phyloP scores from a whole-genome alignment of 2,888 invertebrate species.

The Pandemis heparana region DNA sequence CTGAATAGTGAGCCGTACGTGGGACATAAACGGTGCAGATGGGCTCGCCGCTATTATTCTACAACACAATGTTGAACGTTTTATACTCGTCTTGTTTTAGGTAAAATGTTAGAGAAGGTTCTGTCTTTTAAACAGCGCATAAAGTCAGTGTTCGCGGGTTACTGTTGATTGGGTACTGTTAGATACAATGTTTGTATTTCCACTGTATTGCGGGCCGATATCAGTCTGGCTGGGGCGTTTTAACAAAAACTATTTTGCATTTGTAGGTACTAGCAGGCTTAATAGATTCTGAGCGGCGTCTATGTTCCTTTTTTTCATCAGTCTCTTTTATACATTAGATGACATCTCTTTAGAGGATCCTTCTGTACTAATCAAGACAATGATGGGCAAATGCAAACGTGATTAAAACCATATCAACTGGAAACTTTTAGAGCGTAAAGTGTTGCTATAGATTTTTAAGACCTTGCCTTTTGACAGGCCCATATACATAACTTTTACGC shows the following conservation, averaged over 20 bases:
- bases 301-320: too few species aligned
- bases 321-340: too few species aligned
- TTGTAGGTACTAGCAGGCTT: not conserved
- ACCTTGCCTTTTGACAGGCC: too few species aligned
- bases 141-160: conserved; percentile 28
- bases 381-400: too few species aligned
- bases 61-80: conserved; percentile 67
- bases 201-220: not conserved
- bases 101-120: conserved; percentile 27
- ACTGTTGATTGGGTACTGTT: conserved; percentile 36
- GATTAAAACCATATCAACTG: too few species aligned
- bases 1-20: conserved; percentile 76
- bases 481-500: too few species aligned
- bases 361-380: too few species aligned
- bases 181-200: conserved; percentile 15
- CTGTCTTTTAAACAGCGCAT: conserved; percentile 37
- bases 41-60: conserved; percentile 72
- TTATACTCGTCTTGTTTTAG: conserved; percentile 67
- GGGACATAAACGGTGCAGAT: conserved; percentile 75
- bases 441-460: too few species aligned
- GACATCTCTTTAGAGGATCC: too few species aligned
- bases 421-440: too few species aligned
- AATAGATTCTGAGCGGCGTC: too few species aligned
- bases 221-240: not conserved
- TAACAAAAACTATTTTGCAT: not conserved